phyloP scores from a whole-genome alignment of 2,113 vertebrate genomes.

The Gambusia holbrooki region DNA sequence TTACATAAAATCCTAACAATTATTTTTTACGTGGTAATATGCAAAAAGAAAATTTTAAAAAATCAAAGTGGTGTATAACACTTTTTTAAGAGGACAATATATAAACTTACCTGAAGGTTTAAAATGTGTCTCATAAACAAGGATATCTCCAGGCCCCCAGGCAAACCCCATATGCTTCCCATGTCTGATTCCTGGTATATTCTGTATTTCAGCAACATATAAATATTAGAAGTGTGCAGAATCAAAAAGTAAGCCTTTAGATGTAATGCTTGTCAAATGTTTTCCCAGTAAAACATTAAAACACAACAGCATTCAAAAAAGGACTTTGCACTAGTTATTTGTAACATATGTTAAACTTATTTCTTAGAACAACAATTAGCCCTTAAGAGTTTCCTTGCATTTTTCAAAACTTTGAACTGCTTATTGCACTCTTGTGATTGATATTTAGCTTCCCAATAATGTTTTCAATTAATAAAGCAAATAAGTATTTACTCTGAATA shows the following conservation, averaged over 20 bases:
- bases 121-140: conserved; percentile 88
- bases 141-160: conserved; percentile 92
- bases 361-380: no score
- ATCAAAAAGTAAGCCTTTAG: neutral
- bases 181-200: conserved; percentile 83
- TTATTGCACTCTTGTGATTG: no score
- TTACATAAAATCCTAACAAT: neutral
- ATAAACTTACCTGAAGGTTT: conserved; percentile 76
- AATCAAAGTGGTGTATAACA: no score
- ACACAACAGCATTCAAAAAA: neutral
- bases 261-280: neutral
- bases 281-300: neutral
- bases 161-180: conserved; percentile 89
- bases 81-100: neutral
- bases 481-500: no score
- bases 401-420: no score
- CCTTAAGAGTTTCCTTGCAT: no score
- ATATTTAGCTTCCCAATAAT: no score
- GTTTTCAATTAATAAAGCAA: no score
- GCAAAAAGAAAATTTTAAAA: neutral
- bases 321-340: neutral
- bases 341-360: no score
- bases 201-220: conserved; percentile 65
- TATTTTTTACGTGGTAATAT: neutral
- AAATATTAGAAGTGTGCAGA: neutral